These are phyloP conservation scores for Rotaria magnacalcarata DNA, from an alignment of 2,888 invertebrate genomes.

Conservation along the genomic window DNA sequence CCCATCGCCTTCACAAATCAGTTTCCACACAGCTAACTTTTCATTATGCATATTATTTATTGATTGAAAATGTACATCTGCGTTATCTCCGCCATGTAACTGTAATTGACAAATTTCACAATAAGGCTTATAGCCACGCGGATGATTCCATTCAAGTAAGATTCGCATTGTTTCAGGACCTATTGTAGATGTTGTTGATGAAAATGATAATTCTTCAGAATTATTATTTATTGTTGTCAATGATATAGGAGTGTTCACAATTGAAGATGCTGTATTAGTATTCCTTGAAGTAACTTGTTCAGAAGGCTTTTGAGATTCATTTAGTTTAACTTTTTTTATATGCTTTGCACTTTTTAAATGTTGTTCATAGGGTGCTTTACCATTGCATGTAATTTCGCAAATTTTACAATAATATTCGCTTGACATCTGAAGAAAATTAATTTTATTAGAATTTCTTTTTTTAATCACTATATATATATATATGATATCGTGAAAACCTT, in stretches of 20 bases:
- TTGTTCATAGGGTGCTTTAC: not conserved
- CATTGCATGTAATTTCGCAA: not conserved
- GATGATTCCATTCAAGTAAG: slow-evolving; percentile 17
- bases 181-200: not conserved
- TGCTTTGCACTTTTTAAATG: not conserved
- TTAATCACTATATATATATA: too few species aligned
- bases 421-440: not conserved
- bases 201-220: not conserved
- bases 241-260: not conserved
- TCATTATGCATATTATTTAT: not conserved
- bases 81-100: not conserved
- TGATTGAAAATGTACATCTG: not conserved
- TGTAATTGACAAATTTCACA: not conserved
- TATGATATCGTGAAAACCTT: too few species aligned
- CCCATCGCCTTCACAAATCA: not conserved
- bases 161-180: not conserved
- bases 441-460: not conserved
- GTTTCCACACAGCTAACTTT: not conserved
- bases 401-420: not conserved
- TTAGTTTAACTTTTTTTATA: not conserved
- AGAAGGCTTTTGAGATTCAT: not conserved
- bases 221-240: not conserved
- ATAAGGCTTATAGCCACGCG: not conserved
- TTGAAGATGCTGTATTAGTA: not conserved
- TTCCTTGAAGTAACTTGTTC: not conserved